Base-by-base conservation (phyloP, 2,888 invertebrate genomes). In the Silvanus unidentatus region DNA sequence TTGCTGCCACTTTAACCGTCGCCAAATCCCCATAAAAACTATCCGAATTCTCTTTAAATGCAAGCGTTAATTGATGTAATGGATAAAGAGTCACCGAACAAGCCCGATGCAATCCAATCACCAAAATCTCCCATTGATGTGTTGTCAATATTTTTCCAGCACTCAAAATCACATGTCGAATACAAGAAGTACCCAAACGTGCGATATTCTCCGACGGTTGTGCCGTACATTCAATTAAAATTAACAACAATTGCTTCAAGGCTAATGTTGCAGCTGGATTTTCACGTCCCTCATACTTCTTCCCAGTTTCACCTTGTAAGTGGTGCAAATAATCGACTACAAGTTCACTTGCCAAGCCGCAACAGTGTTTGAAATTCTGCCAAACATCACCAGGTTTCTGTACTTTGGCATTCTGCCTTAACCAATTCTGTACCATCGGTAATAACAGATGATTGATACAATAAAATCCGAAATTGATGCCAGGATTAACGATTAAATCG, bases 21-120 rank as follows among this genome's bases (percentile, higher is more conserved):
- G 88, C 89, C 54, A 86, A 75, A 69, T 95, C 95, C 0, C 95
- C 95, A 68, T 94, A 94, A 71, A 95, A 96, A 65, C 93, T 94
- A 60, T 92, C 89, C 0, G 95, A 95, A 64, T 91, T 86, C 58
- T 88, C 84, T 60, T 90, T 86, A 68, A 95, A 97, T 29, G 92
- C 92, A 61, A 88, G 82, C 45, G 91, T 91, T 30, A 97, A 75
- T 72, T 92, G 92, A 52, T 89, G 85, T 43, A 96, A 70, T 28
- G 92, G 90, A 53, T 88, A 86, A 42, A 95, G 80, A 40, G 92
- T 92, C n/a, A 89, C 82, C 27, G 84, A 83, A 58, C 90, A 87
- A 22, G 92, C 90, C 60, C 88, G 79, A 60, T 89, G 87, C 45
- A 95, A 79, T 36, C 87, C 87, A 36, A 83, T 81, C 46, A 87